Percentiles rank a stretch among this genome's conserved stretches.
Conservation (phyloP, 2,888 invertebrate species). For the Corythucha ciliata region DNA sequence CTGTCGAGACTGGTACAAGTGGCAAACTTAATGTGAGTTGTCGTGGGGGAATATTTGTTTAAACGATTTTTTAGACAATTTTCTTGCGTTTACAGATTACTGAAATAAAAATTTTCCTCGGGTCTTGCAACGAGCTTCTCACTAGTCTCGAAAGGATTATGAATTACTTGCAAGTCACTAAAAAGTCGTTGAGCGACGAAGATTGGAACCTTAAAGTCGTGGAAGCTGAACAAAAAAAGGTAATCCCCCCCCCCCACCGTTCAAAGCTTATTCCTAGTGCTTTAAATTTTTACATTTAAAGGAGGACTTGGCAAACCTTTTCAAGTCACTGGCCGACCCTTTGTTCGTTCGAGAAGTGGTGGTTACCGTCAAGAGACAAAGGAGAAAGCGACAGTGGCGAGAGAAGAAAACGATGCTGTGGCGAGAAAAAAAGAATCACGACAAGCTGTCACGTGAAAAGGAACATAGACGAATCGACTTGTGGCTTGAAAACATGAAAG, state of each 20-base stretch:
- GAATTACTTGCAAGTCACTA: constrained; percentile 42
- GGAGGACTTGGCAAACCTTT: constrained; percentile 19
- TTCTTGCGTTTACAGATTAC: no score
- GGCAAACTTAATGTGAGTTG: no score
- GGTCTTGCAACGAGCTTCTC: constrained; percentile 42
- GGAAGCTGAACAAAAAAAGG: constrained; percentile 46
- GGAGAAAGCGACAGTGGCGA: constrained; percentile 44
- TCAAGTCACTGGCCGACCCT: constrained; percentile 32
- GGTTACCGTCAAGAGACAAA: constrained; percentile 44
- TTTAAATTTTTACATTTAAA: no score
- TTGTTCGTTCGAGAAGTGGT: constrained; percentile 43
- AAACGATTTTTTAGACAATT: no score
- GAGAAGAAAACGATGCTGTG: constrained; percentile 47
- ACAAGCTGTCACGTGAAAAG: constrained; percentile 43
- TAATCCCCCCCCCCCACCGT: no score
- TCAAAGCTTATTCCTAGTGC: no score
- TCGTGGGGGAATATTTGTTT: no score
- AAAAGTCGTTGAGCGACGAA: constrained; percentile 44
- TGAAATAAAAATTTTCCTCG: no score
- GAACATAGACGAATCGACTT: constrained; percentile 55
- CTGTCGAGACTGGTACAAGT: no score
- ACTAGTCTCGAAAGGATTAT: constrained; percentile 41
- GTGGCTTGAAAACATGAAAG: constrained; percentile 55
- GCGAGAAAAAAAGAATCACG: constrained; percentile 42
- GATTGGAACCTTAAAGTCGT: constrained; percentile 50